phyloP scores from a whole-genome alignment of 2,888 invertebrate species.

The Mycogona germanica region DNA sequence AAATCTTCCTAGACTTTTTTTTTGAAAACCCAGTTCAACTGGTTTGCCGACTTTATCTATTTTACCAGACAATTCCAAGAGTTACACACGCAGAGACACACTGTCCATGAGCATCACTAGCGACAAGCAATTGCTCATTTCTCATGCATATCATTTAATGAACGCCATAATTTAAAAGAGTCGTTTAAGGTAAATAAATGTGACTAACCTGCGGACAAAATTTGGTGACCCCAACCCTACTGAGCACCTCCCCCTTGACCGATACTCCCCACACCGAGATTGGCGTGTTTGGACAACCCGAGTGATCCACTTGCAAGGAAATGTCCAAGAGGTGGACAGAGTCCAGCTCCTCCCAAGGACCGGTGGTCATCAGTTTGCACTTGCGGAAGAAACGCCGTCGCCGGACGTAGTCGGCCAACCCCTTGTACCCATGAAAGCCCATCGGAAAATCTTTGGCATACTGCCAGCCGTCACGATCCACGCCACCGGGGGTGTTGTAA shows the following conservation, averaged over 20 bases:
- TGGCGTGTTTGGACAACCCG: conserved; percentile 30
- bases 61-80: no score
- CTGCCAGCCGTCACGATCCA: conserved; percentile 88
- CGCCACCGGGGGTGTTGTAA: conserved; percentile 76
- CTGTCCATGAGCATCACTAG: no score
- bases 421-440: conserved; percentile 69
- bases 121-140: conserved; percentile 1
- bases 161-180: no score
- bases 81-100: no score
- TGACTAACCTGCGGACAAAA: conserved; percentile 54
- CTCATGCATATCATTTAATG: conserved; percentile 5
- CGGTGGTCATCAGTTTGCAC: conserved; percentile 66
- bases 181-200: conserved; percentile 9
- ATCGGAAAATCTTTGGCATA: conserved; percentile 87
- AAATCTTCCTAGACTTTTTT: no score
- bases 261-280: conserved; percentile 65
- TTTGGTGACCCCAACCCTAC: conserved; percentile 60
- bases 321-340: conserved; percentile 71
- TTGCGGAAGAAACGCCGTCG: conserved; percentile 65
- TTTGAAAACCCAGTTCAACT: no score
- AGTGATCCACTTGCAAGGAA: conserved; percentile 49
- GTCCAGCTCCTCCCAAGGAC: conserved; percentile 81
- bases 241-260: conserved; percentile 71
- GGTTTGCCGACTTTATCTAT: no score
- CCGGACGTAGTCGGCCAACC: conserved; percentile 78